phyloP scores from a whole-genome alignment of 23 tunicate genomes.

The Halocynthia aurantium region DNA sequence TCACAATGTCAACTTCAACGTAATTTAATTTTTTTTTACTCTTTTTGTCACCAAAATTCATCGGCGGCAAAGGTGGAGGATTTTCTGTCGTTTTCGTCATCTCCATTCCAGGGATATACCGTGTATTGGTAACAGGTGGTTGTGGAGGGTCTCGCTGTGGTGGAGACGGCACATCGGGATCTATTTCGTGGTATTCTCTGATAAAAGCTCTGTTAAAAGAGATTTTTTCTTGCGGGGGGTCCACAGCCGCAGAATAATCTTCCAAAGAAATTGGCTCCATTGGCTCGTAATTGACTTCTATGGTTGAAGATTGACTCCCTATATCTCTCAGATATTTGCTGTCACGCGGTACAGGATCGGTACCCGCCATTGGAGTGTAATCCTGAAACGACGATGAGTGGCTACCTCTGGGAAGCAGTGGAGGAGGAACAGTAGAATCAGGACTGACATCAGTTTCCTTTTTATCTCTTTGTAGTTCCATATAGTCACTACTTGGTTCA shows the following conservation, averaged over 20 bases:
- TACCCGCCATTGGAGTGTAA: constrained; percentile 25
- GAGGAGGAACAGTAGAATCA: constrained; percentile 16
- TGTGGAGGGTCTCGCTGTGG: constrained; percentile 61
- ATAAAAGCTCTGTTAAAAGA: neutral
- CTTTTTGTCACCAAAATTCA: constrained; percentile 34
- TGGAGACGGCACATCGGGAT: constrained; percentile 66
- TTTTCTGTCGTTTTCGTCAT: neutral
- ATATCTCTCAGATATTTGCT: neutral
- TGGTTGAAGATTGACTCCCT: neutral
- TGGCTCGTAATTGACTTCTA: neutral
- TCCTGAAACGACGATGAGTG: neutral
- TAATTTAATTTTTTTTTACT: constrained; percentile 60
- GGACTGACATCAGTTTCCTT: constrained; percentile 1
- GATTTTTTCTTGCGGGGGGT: constrained; percentile 5
- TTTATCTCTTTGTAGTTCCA: neutral
- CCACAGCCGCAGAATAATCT: constrained; percentile 16
- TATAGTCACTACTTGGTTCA: no score
- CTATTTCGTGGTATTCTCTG: constrained; percentile 48
- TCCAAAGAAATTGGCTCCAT: constrained; percentile 6
- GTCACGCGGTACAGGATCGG: neutral
- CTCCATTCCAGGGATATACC: neutral
- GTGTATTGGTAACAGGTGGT: constrained; percentile 13
- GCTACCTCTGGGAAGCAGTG: constrained; percentile 9
- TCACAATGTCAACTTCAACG: constrained; percentile 54
- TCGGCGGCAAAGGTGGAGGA: constrained; percentile 90